Evolutionary conservation across 1,140 invertebrate species (phyloP), one percentile per base, ranked within the genome.

Genomic region (Ceratina japonica): DNA sequence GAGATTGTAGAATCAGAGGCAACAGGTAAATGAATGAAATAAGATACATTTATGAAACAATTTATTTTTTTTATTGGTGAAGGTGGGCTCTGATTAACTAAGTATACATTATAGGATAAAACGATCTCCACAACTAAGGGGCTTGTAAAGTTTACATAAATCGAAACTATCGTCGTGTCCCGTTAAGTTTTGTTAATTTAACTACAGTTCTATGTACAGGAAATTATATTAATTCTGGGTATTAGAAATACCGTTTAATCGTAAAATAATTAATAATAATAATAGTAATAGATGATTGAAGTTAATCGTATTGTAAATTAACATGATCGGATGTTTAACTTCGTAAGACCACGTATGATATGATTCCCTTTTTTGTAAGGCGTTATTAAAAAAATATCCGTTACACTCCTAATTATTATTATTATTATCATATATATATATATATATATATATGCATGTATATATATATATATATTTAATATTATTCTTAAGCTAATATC

Each of bases 401-500:
- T 84, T 87, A 87, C 65, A 84, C 74, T 80, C 18, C 80, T 84
- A 87, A 79, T 87, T 77, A 87, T 86, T 79, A 85, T 78, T 86
- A 82, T 85, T 86, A 80, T 87, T 80, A 87, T 79, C 65, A 86
- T 84, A 75, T 83, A 87, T 85, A n/a, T n/a, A n/a, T n/a, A n/a
- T n/a, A 85, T 83, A 82, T 87, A n/a, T n/a, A n/a, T n/a, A n/a
- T n/a, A n/a, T n/a, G n/a, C n/a, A n/a, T n/a, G n/a, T 82, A 82
- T 87, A 77, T 68, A 61, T 44, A 44, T 81, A 87, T 80, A 88
- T 79, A 85, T 83, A 82, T 87, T 80, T 64, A 61, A 84, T 86
- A 83, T 31, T 31, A 4, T 79, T 85, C 89, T 91, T 91, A 91
- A 87, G 82, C 91, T 91, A 91, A 87, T 91, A 91, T 91, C 91